phyloP scores from a whole-genome alignment of 2,888 invertebrate species.

The Archips crataeganus region DNA sequence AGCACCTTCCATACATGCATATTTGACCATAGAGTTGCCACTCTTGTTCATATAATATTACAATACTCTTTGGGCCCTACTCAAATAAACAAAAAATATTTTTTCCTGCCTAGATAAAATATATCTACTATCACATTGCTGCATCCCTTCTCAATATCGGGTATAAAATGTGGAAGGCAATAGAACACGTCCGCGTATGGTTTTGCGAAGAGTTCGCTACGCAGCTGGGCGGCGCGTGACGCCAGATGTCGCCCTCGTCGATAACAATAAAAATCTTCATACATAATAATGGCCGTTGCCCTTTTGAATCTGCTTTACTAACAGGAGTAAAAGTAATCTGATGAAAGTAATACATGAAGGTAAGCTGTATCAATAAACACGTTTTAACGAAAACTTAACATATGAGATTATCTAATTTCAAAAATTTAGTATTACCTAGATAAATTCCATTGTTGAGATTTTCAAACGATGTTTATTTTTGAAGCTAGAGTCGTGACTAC shows the following conservation, averaged over 20 bases:
- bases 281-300: constrained; percentile 14
- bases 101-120: not conserved
- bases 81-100: not conserved
- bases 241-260: constrained; percentile 36
- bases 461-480: too few relatives aligned
- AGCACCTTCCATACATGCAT: too few relatives aligned
- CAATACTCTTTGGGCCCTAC: too few relatives aligned
- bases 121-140: not conserved
- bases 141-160: not conserved
- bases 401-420: too few relatives aligned
- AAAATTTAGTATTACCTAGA: too few relatives aligned
- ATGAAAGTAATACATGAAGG: too few relatives aligned
- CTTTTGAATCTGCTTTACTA: constrained; percentile 1
- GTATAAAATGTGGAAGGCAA: constrained; percentile 28
- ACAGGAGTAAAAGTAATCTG: not conserved
- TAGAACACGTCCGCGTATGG: constrained; percentile 39
- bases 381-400: too few relatives aligned
- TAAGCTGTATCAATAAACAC: too few relatives aligned
- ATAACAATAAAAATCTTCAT: constrained; percentile 41
- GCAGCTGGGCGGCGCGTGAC: constrained; percentile 35
- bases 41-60: too few relatives aligned
- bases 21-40: too few relatives aligned
- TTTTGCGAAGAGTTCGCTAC: constrained; percentile 38
- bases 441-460: too few relatives aligned
- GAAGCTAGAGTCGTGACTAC: too few relatives aligned